phyloP scores from a whole-genome alignment of 2,113 vertebrate species.

The Gasterosteus nipponicus region DNA sequence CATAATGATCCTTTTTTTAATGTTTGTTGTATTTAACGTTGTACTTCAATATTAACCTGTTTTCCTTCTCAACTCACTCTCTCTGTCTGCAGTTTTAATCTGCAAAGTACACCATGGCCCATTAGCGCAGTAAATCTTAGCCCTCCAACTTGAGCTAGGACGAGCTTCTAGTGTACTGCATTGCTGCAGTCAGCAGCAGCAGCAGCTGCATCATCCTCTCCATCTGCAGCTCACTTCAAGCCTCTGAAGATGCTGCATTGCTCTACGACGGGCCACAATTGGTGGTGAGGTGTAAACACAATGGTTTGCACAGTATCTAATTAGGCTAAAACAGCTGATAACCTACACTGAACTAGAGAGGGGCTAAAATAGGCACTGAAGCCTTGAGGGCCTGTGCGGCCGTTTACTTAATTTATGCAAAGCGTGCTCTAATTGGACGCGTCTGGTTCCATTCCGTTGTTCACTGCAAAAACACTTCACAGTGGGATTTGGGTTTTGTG shows the following conservation, averaged over 20 bases:
- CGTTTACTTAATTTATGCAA: conserved; percentile 19
- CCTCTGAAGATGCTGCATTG: conserved; percentile 66
- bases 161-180: conserved; percentile 72
- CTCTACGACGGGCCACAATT: conserved; percentile 25
- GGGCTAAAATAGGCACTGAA: background rate
- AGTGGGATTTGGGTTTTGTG: background rate
- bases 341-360: conserved; percentile 5
- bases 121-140: conserved; percentile 76
- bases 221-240: conserved; percentile 64
- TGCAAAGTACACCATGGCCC: conserved; percentile 69
- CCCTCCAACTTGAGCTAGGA: conserved; percentile 66
- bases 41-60: conserved; percentile 7
- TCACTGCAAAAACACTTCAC: background rate
- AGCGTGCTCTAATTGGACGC: conserved; percentile 13
- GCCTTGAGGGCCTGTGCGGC: conserved; percentile 15
- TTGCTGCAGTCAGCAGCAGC: conserved; percentile 74
- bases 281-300: conserved; percentile 9
- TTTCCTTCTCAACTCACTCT: conserved; percentile 7
- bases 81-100: conserved; percentile 63
- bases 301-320: conserved; percentile 18
- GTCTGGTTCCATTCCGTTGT: conserved; percentile 6
- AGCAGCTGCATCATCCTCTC: conserved; percentile 59
- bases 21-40: background rate
- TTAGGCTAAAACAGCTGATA: conserved; percentile 20
- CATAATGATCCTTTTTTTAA: background rate